A percentile compares a stretch with the other conserved stretches of the same genome.
phyloP scores from a whole-genome alignment of 37 sponge, comb jelly and placozoan species.

The Theonella swinhoei region DNA sequence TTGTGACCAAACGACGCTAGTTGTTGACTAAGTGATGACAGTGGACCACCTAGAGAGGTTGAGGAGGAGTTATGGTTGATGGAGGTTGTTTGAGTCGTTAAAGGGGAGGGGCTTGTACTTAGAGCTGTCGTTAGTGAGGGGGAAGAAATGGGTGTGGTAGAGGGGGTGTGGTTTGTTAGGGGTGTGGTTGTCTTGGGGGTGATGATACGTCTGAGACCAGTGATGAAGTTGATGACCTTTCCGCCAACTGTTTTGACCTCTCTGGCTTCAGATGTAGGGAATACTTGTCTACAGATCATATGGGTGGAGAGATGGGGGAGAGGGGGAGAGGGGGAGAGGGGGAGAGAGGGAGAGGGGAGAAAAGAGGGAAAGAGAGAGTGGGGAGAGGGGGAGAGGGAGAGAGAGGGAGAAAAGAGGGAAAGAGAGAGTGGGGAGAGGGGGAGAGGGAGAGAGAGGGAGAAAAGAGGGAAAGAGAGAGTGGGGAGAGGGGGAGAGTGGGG shows the following conservation, averaged over 20 bases:
- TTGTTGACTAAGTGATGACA: not conserved
- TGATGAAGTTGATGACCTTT: not conserved
- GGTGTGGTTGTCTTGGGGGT: not conserved
- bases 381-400: constrained; percentile 6
- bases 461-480: not conserved
- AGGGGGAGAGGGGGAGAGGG: not conserved
- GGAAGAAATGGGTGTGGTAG: not conserved
- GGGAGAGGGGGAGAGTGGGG: not conserved
- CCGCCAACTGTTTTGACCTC: not conserved
- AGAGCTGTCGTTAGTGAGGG: not conserved
- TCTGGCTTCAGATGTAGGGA: not conserved
- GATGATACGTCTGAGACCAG: not conserved
- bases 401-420: not conserved
- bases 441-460: not conserved
- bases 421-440: not conserved
- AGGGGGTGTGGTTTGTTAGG: not conserved
- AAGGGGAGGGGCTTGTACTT: not conserved
- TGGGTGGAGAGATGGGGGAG: not conserved
- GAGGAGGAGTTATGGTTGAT: not conserved
- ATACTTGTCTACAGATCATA: not conserved
- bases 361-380: not conserved
- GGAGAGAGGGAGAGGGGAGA: not conserved
- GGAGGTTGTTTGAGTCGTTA: not conserved
- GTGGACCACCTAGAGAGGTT: not conserved
- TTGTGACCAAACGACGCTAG: not conserved